These are phyloP conservation scores for Cyprinodon brontotheroides DNA, from an alignment of 2,113 vertebrate species.

Conservation along the genomic window DNA sequence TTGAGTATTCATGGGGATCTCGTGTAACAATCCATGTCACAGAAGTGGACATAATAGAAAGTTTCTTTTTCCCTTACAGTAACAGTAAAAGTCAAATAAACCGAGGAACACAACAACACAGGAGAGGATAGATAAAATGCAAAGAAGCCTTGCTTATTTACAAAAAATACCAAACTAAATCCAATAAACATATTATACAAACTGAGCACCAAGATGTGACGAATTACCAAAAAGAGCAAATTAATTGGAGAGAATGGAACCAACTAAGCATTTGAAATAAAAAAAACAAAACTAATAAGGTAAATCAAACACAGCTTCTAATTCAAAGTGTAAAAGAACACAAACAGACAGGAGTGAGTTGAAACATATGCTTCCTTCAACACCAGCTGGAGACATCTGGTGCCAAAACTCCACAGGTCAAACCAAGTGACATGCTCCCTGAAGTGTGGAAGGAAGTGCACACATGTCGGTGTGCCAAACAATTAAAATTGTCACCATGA, in stretches of 20 bases:
- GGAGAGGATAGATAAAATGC: slow-evolving; percentile 32
- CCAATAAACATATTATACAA: not conserved
- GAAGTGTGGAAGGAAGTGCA: slow-evolving; percentile 47
- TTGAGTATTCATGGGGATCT: slow-evolving; percentile 7
- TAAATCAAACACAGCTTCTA: slow-evolving; percentile 62
- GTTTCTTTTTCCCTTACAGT: slow-evolving; percentile 13
- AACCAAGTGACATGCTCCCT: slow-evolving; percentile 71
- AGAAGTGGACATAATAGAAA: slow-evolving; percentile 35
- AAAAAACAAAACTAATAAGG: slow-evolving; percentile 71
- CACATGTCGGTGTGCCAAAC: slow-evolving; percentile 46
- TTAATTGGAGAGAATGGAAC: slow-evolving; percentile 14
- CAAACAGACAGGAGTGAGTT: slow-evolving; percentile 36
- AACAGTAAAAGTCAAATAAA: slow-evolving; percentile 38
- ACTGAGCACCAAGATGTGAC: slow-evolving; percentile 29
- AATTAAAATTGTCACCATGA: slow-evolving; percentile 42
- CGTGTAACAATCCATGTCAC: not conserved
- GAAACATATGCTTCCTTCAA: slow-evolving; percentile 77
- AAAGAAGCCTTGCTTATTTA: slow-evolving; percentile 45
- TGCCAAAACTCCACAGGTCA: slow-evolving; percentile 81
- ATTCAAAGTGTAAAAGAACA: slow-evolving; percentile 46
- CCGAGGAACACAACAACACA: slow-evolving; percentile 34
- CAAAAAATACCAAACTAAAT: slow-evolving; percentile 34
- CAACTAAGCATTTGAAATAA: slow-evolving; percentile 57
- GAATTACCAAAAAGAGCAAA: slow-evolving; percentile 28
- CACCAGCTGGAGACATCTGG: slow-evolving; percentile 80